Base-by-base conservation (phyloP, 1,140 invertebrate genomes). In the Drosophila pachea region DNA sequence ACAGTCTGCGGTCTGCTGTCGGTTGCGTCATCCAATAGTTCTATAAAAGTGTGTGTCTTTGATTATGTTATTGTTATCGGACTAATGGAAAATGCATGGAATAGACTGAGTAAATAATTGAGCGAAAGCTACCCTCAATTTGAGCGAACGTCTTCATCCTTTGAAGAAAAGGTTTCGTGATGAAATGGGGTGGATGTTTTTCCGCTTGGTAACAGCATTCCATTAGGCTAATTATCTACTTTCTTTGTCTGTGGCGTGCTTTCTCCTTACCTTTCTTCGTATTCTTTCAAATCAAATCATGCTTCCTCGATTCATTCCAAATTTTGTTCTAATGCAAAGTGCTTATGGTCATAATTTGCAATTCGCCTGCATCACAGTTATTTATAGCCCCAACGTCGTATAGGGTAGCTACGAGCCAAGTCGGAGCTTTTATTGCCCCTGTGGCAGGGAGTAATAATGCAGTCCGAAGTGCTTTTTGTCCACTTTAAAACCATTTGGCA, bases 41-140 rank as follows among this genome's bases (percentile, higher is more conserved):
- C 9, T 9, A 11, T 11, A 40, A 40, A 11, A 38, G 11, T 2
- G 38, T 11, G 8, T 40, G 11, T n/a, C 40, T 12, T 42, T 70
- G 67, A 69, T 69, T 69, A 53, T 58, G 67, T 69, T 70, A 70
- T 66, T 52, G 62, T 58, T 66, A 66, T 59, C 56, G 48, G 36
- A 58, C 62, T 70, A 70, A 70, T 70, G 63, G 68, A 70, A 42
- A 48, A 48, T 38, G 49, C 22, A 29, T 35, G 43, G 16, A 4
- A 6, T 48, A 33, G 45, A 22, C n/a, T 12, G 11, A 55, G 55
- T 47, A 14, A 14, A 56, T 48, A 55, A 56, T 32, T 48, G n/a
- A 11, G 6, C 2, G 3, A n/a, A 12, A 49, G 33, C 40, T 16
- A 40, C 58, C 56, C 33, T 16, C n/a, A 11, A 38, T 43, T 43